A percentile compares a stretch with the other conserved stretches of the same genome.
phyloP scores from a whole-genome alignment of 2,113 vertebrate genomes.

The Cyanoramphus novaezelandiae region DNA sequence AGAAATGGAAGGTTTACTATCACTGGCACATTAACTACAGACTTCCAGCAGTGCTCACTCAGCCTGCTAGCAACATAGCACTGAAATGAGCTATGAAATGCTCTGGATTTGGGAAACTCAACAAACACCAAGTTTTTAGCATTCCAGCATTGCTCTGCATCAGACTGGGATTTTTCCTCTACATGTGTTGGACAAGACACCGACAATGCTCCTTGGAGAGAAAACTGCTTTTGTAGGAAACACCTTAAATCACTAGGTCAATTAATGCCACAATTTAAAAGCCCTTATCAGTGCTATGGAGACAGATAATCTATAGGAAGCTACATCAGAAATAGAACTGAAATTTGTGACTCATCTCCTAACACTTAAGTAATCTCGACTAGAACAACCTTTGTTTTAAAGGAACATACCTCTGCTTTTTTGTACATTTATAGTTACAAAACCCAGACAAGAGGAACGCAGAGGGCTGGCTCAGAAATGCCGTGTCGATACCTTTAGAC shows the following conservation, averaged over 20 bases:
- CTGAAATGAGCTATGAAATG: not conserved
- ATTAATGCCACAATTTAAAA: not conserved
- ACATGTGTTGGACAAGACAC: accelerated
- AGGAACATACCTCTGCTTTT: not conserved
- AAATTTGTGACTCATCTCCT: not conserved
- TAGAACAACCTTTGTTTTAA: not conserved
- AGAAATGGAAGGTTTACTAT: not conserved
- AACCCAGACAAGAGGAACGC: not conserved
- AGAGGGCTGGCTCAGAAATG: not conserved
- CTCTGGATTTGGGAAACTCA: not conserved
- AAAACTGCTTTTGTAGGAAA: not conserved
- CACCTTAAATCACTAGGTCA: not conserved
- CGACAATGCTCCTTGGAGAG: not conserved
- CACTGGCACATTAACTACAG: not conserved
- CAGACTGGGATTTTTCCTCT: not conserved
- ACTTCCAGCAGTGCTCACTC: not conserved
- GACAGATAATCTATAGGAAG: not conserved
- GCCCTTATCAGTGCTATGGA: not conserved
- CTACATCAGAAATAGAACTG: not conserved
- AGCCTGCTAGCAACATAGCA: not conserved
- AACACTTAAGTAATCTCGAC: not conserved
- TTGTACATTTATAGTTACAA: not conserved
- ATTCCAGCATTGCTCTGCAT: not conserved
- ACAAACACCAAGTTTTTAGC: not conserved
- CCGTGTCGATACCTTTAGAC: not conserved